These are phyloP conservation scores for Steinernema hermaphroditum DNA, from an alignment of 2,888 invertebrate genomes.

Conservation along the genomic window DNA sequence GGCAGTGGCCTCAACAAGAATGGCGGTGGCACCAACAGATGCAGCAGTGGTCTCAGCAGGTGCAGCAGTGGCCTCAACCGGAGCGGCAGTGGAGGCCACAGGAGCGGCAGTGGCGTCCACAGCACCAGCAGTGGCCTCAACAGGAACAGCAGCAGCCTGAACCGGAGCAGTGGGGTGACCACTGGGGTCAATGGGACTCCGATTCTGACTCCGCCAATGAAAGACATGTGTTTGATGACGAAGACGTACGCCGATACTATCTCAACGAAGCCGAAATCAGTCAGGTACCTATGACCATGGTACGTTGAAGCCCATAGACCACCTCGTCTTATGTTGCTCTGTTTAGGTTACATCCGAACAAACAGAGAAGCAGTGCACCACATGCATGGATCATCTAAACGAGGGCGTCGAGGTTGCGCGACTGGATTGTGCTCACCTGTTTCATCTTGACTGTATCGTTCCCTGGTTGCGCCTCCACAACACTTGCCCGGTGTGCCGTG, in stretches of 20 bases:
- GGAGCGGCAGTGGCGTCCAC: background rate
- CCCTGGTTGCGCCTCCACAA: slow-evolving; percentile 30
- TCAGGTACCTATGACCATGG: slow-evolving; percentile 36
- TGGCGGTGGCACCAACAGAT: background rate
- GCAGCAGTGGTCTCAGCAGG: background rate
- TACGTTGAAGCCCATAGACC: too few species aligned
- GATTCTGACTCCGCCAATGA: too few species aligned
- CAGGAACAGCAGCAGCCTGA: background rate
- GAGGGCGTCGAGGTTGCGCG: slow-evolving; percentile 78
- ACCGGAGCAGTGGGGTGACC: background rate
- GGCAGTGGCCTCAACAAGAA: too few species aligned
- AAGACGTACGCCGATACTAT: background rate
- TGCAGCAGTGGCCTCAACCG: too few species aligned
- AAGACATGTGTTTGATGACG: too few species aligned
- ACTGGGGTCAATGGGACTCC: background rate
- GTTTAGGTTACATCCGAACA: background rate
- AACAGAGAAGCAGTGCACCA: slow-evolving; percentile 77
- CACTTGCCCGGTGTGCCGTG: slow-evolving; percentile 17
- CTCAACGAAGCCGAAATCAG: slow-evolving; percentile 23
- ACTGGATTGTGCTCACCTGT: slow-evolving; percentile 84
- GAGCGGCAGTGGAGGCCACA: background rate
- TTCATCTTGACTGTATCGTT: slow-evolving; percentile 72
- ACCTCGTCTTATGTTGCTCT: too few species aligned
- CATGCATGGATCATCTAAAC: slow-evolving; percentile 91
- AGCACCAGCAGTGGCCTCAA: background rate